phyloP scores from a whole-genome alignment of 64 coral and sea anemone species.

The Montipora foliosa region DNA sequence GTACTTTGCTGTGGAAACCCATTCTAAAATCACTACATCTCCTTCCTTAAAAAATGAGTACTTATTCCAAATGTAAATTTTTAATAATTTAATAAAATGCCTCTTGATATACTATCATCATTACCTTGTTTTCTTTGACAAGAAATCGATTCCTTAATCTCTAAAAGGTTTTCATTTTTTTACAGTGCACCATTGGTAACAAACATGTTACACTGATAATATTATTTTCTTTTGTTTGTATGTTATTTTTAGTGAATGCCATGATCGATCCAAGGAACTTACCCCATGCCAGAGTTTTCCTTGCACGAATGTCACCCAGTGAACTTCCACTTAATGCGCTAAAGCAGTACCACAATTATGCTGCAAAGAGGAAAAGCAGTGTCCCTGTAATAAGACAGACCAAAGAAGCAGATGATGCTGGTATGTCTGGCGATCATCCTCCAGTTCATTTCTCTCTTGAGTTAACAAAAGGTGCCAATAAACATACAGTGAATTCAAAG shows the following conservation, averaged over 20 bases:
- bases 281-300: background rate
- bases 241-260: background rate
- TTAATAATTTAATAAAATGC: no score
- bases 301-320: background rate
- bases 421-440: background rate
- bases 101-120: no score
- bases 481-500: background rate
- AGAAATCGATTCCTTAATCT: no score
- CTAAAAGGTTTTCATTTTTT: background rate
- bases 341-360: conserved; percentile 20
- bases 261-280: conserved; percentile 41
- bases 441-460: background rate
- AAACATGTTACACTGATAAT: background rate
- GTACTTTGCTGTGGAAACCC: no score
- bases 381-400: background rate
- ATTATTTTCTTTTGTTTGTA: background rate
- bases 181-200: background rate
- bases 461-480: background rate
- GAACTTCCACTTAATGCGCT: conserved; percentile 32
- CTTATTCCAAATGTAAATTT: no score
- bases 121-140: no score
- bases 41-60: no score
- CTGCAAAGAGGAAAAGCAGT: conserved; percentile 17
- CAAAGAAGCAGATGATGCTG: background rate
- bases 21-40: no score